phyloP scores from a whole-genome alignment of 2,888 invertebrate species.

The Cephalotes varians region DNA sequence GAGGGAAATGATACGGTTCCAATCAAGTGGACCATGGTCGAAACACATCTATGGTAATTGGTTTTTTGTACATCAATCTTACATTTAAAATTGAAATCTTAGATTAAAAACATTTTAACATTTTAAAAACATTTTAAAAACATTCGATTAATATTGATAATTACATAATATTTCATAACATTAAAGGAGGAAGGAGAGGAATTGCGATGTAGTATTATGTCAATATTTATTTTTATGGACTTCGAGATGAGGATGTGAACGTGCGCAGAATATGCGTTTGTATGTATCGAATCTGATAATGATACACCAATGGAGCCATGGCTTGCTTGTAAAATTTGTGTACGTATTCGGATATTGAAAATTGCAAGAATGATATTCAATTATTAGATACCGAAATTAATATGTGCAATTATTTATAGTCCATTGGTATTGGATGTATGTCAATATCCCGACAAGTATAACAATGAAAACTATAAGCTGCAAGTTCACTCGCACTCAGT shows the following conservation, averaged over 20 bases:
- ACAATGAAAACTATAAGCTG: slow-evolving; percentile 88
- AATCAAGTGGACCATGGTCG: slow-evolving; percentile 97
- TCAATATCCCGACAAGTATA: slow-evolving; percentile 90
- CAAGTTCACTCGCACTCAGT: slow-evolving; percentile 90
- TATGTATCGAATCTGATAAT: slow-evolving; percentile 95
- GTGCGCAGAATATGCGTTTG: slow-evolving; percentile 95
- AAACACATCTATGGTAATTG: slow-evolving; percentile 92
- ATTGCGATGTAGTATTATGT: not conserved
- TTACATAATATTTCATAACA: too few relatives aligned
- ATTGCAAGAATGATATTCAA: not conserved
- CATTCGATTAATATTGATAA: too few relatives aligned
- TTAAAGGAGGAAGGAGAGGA: too few relatives aligned
- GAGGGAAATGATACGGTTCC: too few relatives aligned
- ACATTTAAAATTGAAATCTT: not conserved
- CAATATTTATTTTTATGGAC: slow-evolving; percentile 86
- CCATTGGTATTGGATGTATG: slow-evolving; percentile 88
- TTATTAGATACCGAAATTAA: not conserved
- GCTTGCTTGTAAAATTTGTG: slow-evolving; percentile 82
- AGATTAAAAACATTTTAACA: slow-evolving; percentile 26
- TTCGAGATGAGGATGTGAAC: slow-evolving; percentile 91
- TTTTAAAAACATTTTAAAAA: too few relatives aligned
- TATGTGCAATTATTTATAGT: slow-evolving; percentile 76
- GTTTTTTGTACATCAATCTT: not conserved
- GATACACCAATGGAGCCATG: too few relatives aligned
- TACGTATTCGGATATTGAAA: slow-evolving; percentile 74